Conservation (phyloP, 2,888 invertebrate genomes). For the Eudemis profundana region DNA sequence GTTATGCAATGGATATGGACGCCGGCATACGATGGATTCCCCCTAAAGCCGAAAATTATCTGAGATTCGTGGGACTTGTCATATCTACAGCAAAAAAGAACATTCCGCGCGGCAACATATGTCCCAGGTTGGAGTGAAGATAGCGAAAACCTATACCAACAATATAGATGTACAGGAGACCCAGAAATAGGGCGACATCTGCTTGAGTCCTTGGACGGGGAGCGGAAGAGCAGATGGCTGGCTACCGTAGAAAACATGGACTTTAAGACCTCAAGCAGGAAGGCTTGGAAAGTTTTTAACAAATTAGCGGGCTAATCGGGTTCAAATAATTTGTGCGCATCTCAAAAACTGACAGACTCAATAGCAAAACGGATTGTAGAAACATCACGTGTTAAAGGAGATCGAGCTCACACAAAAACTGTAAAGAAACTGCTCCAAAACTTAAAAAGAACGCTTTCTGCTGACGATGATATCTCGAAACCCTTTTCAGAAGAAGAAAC, state of each 20-base stretch:
- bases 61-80: too few species aligned
- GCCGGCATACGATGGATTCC: too few species aligned
- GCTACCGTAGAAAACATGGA: neutral
- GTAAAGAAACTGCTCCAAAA: neutral
- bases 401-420: neutral
- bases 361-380: neutral
- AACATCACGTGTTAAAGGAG: conserved; percentile 2
- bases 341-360: neutral
- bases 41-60: too few species aligned
- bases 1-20: too few species aligned
- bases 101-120: too few species aligned
- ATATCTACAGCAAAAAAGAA: too few species aligned
- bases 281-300: neutral
- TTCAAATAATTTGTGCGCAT: neutral
- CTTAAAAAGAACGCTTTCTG: neutral
- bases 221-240: neutral
- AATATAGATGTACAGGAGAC: too few species aligned
- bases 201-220: too few species aligned
- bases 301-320: neutral
- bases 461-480: neutral
- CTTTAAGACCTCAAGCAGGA: neutral
- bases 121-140: too few species aligned
- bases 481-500: conserved; percentile 2
- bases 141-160: too few species aligned
- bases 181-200: too few species aligned